Evolutionary conservation across 1,140 invertebrate species (phyloP).

Genomic region (Drosophila ogumai): DNA sequence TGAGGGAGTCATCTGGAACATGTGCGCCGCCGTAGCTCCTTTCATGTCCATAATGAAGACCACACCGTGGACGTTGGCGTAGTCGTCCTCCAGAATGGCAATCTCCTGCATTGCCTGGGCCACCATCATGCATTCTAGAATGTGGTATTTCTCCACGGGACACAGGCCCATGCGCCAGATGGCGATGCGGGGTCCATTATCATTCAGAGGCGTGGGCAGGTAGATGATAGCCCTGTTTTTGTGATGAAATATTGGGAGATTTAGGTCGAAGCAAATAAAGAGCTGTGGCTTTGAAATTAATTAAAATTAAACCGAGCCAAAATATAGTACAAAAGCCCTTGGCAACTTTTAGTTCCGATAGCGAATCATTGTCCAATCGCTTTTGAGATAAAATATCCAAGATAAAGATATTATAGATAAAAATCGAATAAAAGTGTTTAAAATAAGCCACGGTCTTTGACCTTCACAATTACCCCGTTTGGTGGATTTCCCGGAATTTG

Average conservation of each 20-base stretch:
- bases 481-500: constrained; percentile 84
- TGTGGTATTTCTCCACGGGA: constrained; percentile 61
- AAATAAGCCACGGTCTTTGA: background rate
- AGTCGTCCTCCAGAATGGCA: constrained; percentile 85
- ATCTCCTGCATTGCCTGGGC: constrained; percentile 62
- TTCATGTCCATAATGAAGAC: constrained; percentile 85
- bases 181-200: constrained; percentile 59
- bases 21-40: constrained; percentile 83
- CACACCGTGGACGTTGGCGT: constrained; percentile 85
- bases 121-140: constrained; percentile 63
- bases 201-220: constrained; percentile 79
- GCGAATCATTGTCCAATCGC: background rate
- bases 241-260: background rate
- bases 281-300: too few relatives aligned
- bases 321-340: background rate
- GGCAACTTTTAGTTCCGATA: background rate
- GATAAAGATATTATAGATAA: background rate
- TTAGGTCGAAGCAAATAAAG: too few relatives aligned
- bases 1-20: constrained; percentile 85
- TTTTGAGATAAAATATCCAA: constrained; percentile 5
- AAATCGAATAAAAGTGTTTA: background rate
- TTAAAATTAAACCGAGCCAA: too few relatives aligned
- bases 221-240: constrained; percentile 52
- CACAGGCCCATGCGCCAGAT: constrained; percentile 54
- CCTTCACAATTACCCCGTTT: constrained; percentile 84